Evolutionary conservation across 2,888 invertebrate species (phyloP).

Genomic region (Agrochola lychnidis): DNA sequence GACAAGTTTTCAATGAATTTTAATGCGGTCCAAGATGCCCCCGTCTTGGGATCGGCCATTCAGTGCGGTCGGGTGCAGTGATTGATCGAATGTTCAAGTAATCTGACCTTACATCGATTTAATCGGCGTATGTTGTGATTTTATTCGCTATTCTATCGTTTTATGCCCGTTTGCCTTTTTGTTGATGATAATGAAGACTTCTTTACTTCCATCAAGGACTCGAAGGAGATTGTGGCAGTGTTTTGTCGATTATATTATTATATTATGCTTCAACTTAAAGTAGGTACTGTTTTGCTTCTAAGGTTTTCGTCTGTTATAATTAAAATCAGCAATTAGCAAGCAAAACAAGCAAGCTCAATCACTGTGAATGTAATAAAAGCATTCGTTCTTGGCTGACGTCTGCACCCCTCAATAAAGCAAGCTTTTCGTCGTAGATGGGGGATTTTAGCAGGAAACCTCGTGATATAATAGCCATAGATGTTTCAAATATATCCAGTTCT

Average conservation of each 20-base stretch:
- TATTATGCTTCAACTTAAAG: not conserved
- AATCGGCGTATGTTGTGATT: constrained; percentile 47
- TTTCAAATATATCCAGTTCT: not conserved
- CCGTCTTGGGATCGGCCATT: constrained; percentile 49
- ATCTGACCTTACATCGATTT: constrained; percentile 57
- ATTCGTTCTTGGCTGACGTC: constrained; percentile 14
- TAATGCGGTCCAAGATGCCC: constrained; percentile 72
- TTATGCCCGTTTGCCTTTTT: constrained; percentile 15
- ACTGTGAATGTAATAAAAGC: constrained; percentile 21
- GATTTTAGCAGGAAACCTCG: not conserved
- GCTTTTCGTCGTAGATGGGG: not conserved
- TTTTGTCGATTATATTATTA: not conserved
- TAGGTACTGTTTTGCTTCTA: not conserved
- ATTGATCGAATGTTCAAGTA: constrained; percentile 66
- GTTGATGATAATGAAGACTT: constrained; percentile 39
- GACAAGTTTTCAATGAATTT: constrained; percentile 84
- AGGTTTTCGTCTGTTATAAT: constrained; percentile 14
- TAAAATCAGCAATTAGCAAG: constrained; percentile 36
- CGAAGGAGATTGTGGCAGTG: not conserved
- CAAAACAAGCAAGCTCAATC: constrained; percentile 28
- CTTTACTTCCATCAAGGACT: constrained; percentile 20
- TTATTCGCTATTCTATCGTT: constrained; percentile 42
- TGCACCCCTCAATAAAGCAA: constrained; percentile 43
- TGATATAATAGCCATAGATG: not conserved
- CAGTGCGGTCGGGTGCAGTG: constrained; percentile 57